These are phyloP conservation scores for Macroramphosus scolopax DNA, from an alignment of 2,797 vertebrate species.

Conservation along the genomic window DNA sequence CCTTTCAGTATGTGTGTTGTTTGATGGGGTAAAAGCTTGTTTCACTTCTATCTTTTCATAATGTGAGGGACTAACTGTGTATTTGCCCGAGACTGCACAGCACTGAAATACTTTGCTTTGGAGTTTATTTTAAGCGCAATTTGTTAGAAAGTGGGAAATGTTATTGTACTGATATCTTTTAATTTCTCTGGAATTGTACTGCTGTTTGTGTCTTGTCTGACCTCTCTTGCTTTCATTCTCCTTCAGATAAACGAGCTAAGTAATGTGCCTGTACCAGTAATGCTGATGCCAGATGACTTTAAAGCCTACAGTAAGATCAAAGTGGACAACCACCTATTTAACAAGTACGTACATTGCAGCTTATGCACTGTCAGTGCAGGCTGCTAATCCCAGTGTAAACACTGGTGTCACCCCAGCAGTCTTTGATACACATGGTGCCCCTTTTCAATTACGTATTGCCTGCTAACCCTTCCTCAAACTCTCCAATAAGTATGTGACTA, in stretches of 20 bases:
- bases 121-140: slow-evolving; percentile 6
- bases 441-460: no score
- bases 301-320: slow-evolving; percentile 98
- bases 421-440: no score
- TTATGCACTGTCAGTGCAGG: no score
- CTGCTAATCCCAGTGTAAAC: no score
- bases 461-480: no score
- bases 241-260: slow-evolving; percentile 92
- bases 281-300: slow-evolving; percentile 97
- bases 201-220: slow-evolving; percentile 34
- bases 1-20: no score
- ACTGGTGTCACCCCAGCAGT: no score
- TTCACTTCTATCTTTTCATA: background rate
- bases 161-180: no score
- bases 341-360: slow-evolving; percentile 85
- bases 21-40: background rate
- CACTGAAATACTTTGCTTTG: background rate
- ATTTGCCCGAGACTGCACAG: slow-evolving; percentile 5
- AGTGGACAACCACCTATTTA: slow-evolving; percentile 98
- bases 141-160: no score
- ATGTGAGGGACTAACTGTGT: no score
- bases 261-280: slow-evolving; percentile 93
- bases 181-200: background rate
- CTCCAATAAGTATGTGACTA: no score
- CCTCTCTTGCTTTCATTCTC: slow-evolving; percentile 32